phyloP scores from a whole-genome alignment of 37 sponge, comb jelly and placozoan species.

The Halisarca cf. caerulea region DNA sequence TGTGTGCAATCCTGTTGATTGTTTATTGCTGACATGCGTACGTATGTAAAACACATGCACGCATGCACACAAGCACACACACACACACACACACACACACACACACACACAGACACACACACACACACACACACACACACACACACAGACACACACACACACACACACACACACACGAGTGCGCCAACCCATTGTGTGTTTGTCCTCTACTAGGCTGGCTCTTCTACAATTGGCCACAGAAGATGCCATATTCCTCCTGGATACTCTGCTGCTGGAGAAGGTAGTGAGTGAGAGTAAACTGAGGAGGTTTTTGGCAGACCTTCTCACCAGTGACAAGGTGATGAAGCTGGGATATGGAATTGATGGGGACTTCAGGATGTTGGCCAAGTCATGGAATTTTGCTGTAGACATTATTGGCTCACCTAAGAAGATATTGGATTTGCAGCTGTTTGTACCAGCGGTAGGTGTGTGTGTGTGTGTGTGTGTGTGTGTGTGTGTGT shows the following conservation, averaged over 20 bases:
- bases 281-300: conserved; percentile 33
- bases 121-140: too few species aligned
- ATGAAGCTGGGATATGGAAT: conserved; percentile 79
- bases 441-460: conserved; percentile 43
- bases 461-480: conserved; percentile 42
- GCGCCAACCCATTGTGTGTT: too few species aligned
- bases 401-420: conserved; percentile 33
- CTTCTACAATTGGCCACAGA: conserved; percentile 73
- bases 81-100: too few species aligned
- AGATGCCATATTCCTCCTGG: conserved; percentile 64
- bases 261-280: conserved; percentile 50
- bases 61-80: too few species aligned
- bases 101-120: too few species aligned
- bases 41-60: too few species aligned
- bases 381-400: conserved; percentile 66
- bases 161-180: too few species aligned
- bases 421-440: conserved; percentile 55
- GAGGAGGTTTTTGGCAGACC: conserved; percentile 28
- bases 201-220: too few species aligned
- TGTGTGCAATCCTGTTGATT: too few species aligned
- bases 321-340: conserved; percentile 37
- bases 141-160: too few species aligned
- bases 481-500: too few species aligned
- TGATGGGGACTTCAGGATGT: conserved; percentile 64
- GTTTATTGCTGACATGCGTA: too few species aligned